Base-by-base conservation (phyloP, 2,113 vertebrate species). In the Chionodraco myersi region DNA sequence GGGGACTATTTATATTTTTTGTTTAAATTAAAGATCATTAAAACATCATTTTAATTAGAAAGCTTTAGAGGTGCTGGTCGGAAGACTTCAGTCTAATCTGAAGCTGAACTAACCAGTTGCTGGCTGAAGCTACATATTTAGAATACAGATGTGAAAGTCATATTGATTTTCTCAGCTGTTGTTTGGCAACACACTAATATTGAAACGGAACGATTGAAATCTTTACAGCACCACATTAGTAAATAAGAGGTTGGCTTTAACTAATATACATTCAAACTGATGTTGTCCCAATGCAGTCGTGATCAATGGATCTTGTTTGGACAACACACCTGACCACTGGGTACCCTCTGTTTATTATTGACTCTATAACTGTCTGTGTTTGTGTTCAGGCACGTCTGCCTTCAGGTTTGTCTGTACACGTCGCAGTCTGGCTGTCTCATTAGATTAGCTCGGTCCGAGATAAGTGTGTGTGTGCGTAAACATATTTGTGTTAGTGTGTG, bases 351-450 rank as follows among this genome's bases (percentile, higher is more conserved):
- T 72, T 75, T 16, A 60, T 56, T 60, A 44, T 72, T 70, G 52
- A 67, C 72, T 63, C 23, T 78, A 15, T 71, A 18, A 48, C 54
- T 3, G 18, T 65, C 60, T 74, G 51, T 80, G 9, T 78, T 69
- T 84, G 64, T 60, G 61, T n/a, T 49, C 10, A 70, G 34, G 23
- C 48, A 53, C 58, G 18, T 59, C 23, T 82, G 79, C 87, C 84
- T 77, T 80, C 57, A 71, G 85, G 56, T 85, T 56, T 66, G 14
- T 77, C 68, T 84, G 78, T 77, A 59, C 69, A 30, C 47, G 5
- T 71, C 68, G 71, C 49, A 30, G 82, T 85, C 87, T 86, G 86
- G 58, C 81, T 89, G 85, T 90, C 88, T 84, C 71, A 90, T 91
- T 84, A 79, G 52, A 89, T 91, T 87, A 77, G 58, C 67, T 74